These are phyloP conservation scores for Passer domesticus DNA, from an alignment of 2,113 vertebrate genomes.

Conservation along the genomic window DNA sequence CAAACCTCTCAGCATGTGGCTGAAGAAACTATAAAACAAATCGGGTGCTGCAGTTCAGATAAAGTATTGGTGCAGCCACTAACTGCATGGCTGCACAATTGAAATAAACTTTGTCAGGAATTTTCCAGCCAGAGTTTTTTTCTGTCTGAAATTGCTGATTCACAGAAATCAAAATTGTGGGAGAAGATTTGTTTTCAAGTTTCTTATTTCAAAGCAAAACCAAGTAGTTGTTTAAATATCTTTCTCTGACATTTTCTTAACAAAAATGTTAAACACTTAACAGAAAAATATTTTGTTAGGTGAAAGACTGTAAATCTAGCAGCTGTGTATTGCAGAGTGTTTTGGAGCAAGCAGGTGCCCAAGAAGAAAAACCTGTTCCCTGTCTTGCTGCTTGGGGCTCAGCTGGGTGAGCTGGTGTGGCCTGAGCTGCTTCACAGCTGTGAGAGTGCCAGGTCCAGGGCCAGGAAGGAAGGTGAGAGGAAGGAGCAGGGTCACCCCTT, in stretches of 20 bases:
- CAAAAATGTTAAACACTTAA: neutral
- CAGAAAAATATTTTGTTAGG: neutral
- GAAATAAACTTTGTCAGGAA: neutral
- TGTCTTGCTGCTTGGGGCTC: accelerated
- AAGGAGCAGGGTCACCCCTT: neutral
- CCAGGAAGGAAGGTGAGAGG: neutral
- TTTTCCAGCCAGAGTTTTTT: neutral
- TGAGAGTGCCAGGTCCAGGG: neutral
- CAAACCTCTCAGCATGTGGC: neutral
- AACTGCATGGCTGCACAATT: neutral
- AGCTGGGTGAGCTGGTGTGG: neutral
- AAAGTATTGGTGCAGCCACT: neutral
- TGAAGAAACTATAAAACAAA: neutral
- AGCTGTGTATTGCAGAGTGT: neutral
- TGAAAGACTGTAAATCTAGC: neutral
- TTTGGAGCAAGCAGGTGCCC: neutral
- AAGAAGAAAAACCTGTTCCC: neutral
- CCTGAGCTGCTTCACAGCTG: too few species aligned
- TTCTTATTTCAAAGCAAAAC: neutral
- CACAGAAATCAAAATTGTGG: neutral
- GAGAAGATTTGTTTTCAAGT: neutral
- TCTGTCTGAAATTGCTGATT: neutral
- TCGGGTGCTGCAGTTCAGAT: neutral
- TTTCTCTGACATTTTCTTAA: neutral
- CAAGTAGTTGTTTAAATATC: neutral